Conservation (phyloP, 2,888 invertebrate species). For the Aphodius sticticus region DNA sequence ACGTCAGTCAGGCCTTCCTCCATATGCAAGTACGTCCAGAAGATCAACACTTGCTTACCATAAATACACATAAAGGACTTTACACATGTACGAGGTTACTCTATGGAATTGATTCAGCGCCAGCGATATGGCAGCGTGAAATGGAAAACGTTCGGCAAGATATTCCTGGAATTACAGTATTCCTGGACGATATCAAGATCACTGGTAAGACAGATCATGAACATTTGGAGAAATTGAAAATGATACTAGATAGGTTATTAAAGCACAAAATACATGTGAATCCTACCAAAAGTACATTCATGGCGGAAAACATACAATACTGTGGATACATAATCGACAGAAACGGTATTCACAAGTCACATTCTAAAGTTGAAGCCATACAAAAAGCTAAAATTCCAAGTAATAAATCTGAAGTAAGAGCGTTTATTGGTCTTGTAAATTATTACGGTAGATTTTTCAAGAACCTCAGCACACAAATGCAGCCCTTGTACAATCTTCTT, state of each 20-base stretch:
- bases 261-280: constrained; percentile 46
- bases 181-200: constrained; percentile 41
- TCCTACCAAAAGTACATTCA: constrained; percentile 47
- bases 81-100: constrained; percentile 48
- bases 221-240: constrained; percentile 45
- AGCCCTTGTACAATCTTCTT: constrained; percentile 48
- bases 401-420: constrained; percentile 46
- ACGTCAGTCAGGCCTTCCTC: constrained; percentile 50
- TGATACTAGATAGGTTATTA: constrained; percentile 43
- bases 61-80: constrained; percentile 52
- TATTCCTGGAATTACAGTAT: constrained; percentile 47
- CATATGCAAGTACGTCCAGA: constrained; percentile 50
- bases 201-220: constrained; percentile 43
- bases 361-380: constrained; percentile 50
- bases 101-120: constrained; percentile 50
- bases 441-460: constrained; percentile 52
- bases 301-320: constrained; percentile 47
- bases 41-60: constrained; percentile 48
- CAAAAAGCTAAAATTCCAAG: constrained; percentile 42
- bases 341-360: constrained; percentile 49
- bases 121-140: constrained; percentile 50
- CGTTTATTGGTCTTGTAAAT: constrained; percentile 50
- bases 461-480: constrained; percentile 46
- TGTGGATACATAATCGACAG: constrained; percentile 50
- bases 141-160: constrained; percentile 47